Conservation (phyloP, 2,888 invertebrate species). For the Yponomeuta cagnagella region DNA sequence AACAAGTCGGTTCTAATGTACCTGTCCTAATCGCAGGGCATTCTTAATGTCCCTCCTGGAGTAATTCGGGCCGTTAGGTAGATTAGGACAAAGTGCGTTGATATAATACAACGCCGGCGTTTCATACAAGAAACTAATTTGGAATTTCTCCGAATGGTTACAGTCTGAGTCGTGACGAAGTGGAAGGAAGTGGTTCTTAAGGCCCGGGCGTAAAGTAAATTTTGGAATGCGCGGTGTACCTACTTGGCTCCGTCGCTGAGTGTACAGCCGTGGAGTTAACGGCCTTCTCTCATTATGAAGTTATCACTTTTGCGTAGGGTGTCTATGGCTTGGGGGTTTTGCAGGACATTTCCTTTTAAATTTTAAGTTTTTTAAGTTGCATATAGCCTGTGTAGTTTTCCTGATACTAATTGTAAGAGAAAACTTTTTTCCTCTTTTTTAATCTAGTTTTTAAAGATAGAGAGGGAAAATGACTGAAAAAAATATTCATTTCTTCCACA, state of each 20-base stretch:
- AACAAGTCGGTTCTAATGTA: not conserved
- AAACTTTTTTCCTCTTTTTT: too few species aligned
- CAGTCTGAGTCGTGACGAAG: not conserved
- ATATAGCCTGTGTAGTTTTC: too few species aligned
- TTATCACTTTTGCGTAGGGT: conserved; percentile 11
- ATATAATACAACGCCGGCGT: not conserved
- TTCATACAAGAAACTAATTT: conserved; percentile 3
- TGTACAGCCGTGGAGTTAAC: conserved; percentile 7
- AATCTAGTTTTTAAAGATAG: too few species aligned
- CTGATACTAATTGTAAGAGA: too few species aligned
- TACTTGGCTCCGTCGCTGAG: not conserved
- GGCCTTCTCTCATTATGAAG: conserved; percentile 9
- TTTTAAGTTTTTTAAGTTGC: too few species aligned
- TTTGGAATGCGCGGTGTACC: not conserved
- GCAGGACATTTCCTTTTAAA: not conserved
- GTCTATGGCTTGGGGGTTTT: not conserved
- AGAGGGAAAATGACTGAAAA: too few species aligned
- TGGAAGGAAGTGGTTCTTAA: not conserved
- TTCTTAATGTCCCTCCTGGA: not conserved
- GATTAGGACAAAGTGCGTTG: not conserved
- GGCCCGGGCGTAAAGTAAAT: not conserved
- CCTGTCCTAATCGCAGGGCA: not conserved
- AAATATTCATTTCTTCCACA: too few species aligned
- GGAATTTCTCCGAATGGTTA: not conserved
- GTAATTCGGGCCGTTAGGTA: not conserved